Conservation (phyloP, 2,888 invertebrate species). For the Polydrusus pterygomalis region DNA sequence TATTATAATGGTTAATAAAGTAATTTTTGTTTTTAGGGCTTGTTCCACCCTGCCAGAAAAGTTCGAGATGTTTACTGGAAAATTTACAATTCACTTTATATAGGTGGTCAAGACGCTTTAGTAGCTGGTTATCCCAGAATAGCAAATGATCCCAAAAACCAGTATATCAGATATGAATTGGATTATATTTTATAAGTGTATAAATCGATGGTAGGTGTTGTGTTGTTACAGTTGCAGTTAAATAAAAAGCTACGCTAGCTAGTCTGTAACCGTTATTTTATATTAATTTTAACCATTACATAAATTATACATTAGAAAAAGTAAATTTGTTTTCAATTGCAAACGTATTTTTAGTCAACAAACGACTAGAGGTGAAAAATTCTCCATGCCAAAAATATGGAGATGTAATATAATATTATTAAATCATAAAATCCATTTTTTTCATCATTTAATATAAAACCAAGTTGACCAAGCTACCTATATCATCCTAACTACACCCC, state of each 20-base stretch:
- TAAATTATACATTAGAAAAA: too few relatives aligned
- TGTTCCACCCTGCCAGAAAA: conserved; percentile 99
- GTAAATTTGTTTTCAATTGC: too few relatives aligned
- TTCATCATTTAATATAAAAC: too few relatives aligned
- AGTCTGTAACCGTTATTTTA: conserved; percentile 14
- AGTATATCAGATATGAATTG: conserved; percentile 93
- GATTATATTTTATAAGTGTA: conserved; percentile 88
- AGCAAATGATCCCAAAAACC: conserved; percentile 95
- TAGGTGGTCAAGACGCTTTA: conserved; percentile 98
- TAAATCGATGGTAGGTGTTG: conserved; percentile 16
- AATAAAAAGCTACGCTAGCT: conserved; percentile 13
- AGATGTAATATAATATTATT: too few relatives aligned
- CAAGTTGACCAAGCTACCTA: too few relatives aligned
- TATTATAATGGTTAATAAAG: too few relatives aligned
- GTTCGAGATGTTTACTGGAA: conserved; percentile 99
- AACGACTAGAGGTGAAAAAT: too few relatives aligned
- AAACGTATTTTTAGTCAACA: too few relatives aligned
- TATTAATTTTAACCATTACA: not conserved
- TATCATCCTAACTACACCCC: too few relatives aligned
- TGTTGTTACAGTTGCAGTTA: conserved; percentile 19
- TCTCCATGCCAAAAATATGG: too few relatives aligned
- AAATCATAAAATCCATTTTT: too few relatives aligned
- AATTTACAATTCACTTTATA: conserved; percentile 99
- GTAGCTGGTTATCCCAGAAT: conserved; percentile 98
- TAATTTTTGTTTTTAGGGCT: conserved; percentile 79